A percentile compares a stretch with the other conserved stretches of the same genome.
These are phyloP conservation scores for Nomada fabriciana DNA, from an alignment of 2,888 invertebrate species.

Conservation along the genomic window DNA sequence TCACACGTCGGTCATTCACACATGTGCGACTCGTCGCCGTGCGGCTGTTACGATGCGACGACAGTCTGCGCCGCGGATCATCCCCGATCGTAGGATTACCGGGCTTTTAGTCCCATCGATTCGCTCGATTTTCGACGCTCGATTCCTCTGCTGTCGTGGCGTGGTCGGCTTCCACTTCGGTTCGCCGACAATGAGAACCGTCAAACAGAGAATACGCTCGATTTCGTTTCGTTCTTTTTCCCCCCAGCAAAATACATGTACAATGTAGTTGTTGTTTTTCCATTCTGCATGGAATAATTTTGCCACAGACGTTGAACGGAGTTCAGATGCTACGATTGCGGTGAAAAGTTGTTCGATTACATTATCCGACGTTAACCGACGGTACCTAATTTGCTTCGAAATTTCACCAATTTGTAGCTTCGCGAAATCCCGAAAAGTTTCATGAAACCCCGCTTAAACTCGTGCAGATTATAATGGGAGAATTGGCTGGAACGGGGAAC, in stretches of 20 bases:
- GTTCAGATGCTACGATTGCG: not conserved
- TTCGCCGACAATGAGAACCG: not conserved
- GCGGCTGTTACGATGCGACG: slow-evolving; percentile 43
- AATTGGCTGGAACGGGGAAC: not conserved
- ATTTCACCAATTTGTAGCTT: slow-evolving; percentile 15
- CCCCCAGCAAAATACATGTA: too few relatives aligned
- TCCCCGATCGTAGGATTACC: slow-evolving; percentile 58
- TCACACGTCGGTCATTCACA: slow-evolving; percentile 80
- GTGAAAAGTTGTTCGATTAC: slow-evolving; percentile 23
- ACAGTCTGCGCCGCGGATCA: slow-evolving; percentile 44
- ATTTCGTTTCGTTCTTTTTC: not conserved
- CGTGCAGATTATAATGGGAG: not conserved
- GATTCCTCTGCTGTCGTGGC: not conserved
- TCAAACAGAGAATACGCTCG: not conserved
- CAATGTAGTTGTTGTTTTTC: not conserved
- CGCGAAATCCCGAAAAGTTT: slow-evolving; percentile 11
- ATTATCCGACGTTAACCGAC: slow-evolving; percentile 37
- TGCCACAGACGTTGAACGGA: too few relatives aligned
- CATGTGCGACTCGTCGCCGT: slow-evolving; percentile 58
- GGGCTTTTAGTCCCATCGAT: slow-evolving; percentile 50
- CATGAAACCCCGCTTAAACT: not conserved
- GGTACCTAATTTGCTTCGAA: slow-evolving; percentile 25
- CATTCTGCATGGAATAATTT: too few relatives aligned
- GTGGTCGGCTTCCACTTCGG: not conserved
- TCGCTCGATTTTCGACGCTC: slow-evolving; percentile 14